These are phyloP conservation scores for Orchestia grillus DNA, from an alignment of 1,140 invertebrate genomes.

Conservation along the genomic window DNA sequence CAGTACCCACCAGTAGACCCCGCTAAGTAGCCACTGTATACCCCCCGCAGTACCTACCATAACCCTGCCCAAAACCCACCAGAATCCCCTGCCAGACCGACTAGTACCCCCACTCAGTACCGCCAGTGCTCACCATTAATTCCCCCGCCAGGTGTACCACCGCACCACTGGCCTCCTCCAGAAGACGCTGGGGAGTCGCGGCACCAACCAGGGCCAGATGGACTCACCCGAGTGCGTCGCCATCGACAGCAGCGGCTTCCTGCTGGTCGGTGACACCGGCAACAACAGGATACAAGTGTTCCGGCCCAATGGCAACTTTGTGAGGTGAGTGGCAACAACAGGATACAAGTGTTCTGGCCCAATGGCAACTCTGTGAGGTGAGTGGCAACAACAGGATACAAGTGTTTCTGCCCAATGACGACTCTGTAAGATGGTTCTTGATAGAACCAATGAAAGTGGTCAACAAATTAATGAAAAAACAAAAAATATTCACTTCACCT, in stretches of 20 bases:
- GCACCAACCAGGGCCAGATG: conserved; percentile 77
- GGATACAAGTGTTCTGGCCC: conserved; percentile 77
- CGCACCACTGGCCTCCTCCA: conserved; percentile 69
- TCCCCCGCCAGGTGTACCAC: conserved; percentile 68
- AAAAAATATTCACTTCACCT: no score
- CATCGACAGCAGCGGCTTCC: conserved; percentile 80
- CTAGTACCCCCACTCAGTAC: no score
- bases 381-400: conserved; percentile 69
- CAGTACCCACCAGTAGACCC: no score
- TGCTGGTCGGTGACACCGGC: conserved; percentile 83
- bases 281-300: conserved; percentile 84
- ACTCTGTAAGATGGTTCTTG: conserved; percentile 74
- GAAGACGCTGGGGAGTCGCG: conserved; percentile 76
- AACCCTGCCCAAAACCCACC: no score
- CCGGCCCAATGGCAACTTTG: conserved; percentile 76
- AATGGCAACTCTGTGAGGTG: conserved; percentile 75
- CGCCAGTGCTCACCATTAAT: no score
- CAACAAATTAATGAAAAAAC: no score
- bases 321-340: conserved; percentile 69
- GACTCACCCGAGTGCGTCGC: conserved; percentile 79
- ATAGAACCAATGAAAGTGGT: no score
- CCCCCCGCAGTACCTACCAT: no score
- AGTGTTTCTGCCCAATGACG: conserved; percentile 79
- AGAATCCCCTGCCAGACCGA: no score
- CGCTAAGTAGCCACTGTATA: no score